A percentile compares a stretch with the other conserved stretches of the same genome.
Conservation (phyloP, 2,888 invertebrate genomes). For the Tenthredo amoena region DNA sequence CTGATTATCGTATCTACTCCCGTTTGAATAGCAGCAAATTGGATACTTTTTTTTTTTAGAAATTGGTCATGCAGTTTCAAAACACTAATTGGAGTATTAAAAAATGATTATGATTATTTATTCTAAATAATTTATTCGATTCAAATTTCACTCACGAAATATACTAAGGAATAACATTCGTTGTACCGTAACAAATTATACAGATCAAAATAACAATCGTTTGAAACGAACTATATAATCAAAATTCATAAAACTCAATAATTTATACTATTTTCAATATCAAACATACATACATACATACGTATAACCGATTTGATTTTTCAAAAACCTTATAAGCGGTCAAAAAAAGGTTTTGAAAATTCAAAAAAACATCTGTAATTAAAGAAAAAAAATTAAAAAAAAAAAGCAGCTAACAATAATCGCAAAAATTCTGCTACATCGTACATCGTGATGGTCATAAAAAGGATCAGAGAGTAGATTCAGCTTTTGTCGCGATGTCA, state of each 20-base stretch:
- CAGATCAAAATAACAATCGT: neutral
- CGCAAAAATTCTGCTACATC: neutral
- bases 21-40: neutral
- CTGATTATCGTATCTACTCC: neutral
- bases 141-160: too few relatives aligned
- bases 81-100: too few relatives aligned
- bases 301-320: too few relatives aligned
- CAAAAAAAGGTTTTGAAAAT: too few relatives aligned
- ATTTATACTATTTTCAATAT: neutral
- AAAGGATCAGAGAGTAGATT: neutral
- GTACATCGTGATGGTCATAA: neutral
- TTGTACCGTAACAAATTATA: too few relatives aligned
- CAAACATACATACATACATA: too few relatives aligned
- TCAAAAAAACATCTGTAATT: too few relatives aligned
- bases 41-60: neutral
- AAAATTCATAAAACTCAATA: neutral
- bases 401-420: neutral
- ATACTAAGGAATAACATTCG: too few relatives aligned
- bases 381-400: neutral
- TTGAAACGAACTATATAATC: neutral
- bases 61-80: neutral
- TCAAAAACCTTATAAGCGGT: too few relatives aligned
- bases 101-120: too few relatives aligned
- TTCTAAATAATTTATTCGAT: too few relatives aligned
- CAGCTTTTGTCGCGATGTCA: neutral